Evolutionary conservation across 2,888 invertebrate species (phyloP), one percentile per base, ranked within the genome.

Genomic region (Brenthis ino): DNA sequence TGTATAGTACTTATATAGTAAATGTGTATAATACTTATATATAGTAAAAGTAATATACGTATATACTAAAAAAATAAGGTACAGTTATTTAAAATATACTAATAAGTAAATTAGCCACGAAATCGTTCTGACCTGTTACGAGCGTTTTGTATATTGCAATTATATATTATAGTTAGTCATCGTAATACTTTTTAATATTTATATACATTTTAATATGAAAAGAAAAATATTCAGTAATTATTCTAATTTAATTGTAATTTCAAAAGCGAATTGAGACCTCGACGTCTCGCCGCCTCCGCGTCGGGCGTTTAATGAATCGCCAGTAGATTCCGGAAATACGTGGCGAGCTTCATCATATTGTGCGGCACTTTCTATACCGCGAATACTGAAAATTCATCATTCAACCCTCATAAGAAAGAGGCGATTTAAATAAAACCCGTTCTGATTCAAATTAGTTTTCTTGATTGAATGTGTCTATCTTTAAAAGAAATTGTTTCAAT

Each of bases 291-390:
- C 58, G 61, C 56, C 61, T 50, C 61, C 47, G 77, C 87, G 65
- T 56, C 63, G 63, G 64, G 57, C 64, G 81, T 85, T 87, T 92
- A 92, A 92, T 92, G 91, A 91, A 84, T 86, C 82, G 80, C 80
- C 80, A 81, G 80, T 81, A 84, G 85, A 91, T 92, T 82, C 91
- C 91, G 90, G 91, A 91, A 91, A 92, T 92, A 91, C 89, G 89
- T 88, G 80, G 90, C 77, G 78, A 85, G 89, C 89, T 87, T 84
- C 85, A 84, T 83, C 84, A 86, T 87, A 90, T 91, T 92, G 89
- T 91, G 85, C 80, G 86, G 87, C 88, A 87, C 64, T 90, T 88
- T 89, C 88, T 85, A 88, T 87, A 84, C 85, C 82, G 83, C 83
- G 82, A 87, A 89, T 89, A 88, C 88, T 89, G 88, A 88, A 89